Conservation (phyloP, 2,888 invertebrate species). For the Odontocerum albicorne region DNA sequence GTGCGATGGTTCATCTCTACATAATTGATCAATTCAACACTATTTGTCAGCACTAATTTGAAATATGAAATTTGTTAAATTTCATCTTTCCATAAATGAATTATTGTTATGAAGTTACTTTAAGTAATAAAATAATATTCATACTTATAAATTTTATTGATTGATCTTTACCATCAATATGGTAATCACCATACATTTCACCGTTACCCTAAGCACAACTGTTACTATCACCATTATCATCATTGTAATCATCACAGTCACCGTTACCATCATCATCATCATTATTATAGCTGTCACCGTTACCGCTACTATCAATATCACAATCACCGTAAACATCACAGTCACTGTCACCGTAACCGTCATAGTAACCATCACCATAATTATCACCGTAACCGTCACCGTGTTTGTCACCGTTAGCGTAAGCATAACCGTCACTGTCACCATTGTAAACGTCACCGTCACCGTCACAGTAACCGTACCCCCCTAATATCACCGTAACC, state of each 20-base stretch:
- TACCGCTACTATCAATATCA: not conserved
- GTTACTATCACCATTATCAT: not conserved
- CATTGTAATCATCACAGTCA: constrained; percentile 4
- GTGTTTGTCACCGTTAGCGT: not conserved
- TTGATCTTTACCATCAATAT: no score
- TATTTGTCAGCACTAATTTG: no score
- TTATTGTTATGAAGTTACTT: no score
- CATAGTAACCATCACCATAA: not conserved
- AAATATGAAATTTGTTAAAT: no score
- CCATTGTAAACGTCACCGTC: constrained; percentile 2
- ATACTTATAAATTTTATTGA: no score
- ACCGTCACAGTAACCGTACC: constrained; percentile 1
- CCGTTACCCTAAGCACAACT: not conserved
- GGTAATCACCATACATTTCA: no score
- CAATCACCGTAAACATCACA: not conserved
- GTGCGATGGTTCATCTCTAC: no score
- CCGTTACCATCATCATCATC: constrained; percentile 4
- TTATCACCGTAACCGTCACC: not conserved
- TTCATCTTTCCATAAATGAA: no score
- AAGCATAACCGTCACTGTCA: not conserved
- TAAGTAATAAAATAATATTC: no score
- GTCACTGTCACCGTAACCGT: not conserved
- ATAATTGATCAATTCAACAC: no score
- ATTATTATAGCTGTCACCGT: not conserved
- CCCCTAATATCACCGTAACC: not conserved